Evolutionary conservation across 2,797 vertebrate species (phyloP), one percentile per base, ranked within the genome.

Genomic region (Mus spretus): DNA sequence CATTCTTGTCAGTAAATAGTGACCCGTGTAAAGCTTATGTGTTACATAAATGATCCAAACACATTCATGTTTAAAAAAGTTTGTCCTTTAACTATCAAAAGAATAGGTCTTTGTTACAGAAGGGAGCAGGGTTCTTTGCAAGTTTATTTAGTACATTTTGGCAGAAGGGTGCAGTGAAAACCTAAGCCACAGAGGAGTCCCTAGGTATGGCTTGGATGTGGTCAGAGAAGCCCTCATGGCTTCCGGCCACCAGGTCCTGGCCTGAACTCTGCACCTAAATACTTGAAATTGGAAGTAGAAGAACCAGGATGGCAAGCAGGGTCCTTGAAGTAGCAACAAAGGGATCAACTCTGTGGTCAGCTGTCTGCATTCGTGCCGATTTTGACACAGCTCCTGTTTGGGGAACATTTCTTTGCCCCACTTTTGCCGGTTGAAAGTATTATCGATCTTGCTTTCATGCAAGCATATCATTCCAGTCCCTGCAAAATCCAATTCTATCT

Each of bases 261-360:
- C 98, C 98, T 99, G 99, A 98, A 98, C 95, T 98, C 98, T 99
- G 98, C 99, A 99, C 98, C 99, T 98, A 98, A 99, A 99, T 99
- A 99, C 99, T 99, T 99, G 99, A 99, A 99, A 98, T 99, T 99
- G 99, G 99, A 99, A 99, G 98, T 99, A 99, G 99, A 98, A 98
- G 98, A 99, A 98, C 99, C 98, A 98, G 98, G 98, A 98, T 98
- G 98, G 98, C 95, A 98, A 98, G 98, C 98, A 98, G 98, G 98
- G 97, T 98, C 98, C 97, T 98, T 97, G 98, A 98, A 98, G 86
- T 82, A 86, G 74, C 61, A 98, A 37, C 24, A 83, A 86, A 74
- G 37, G 13, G 34, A 88, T 28, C 67, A 57, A 79, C 9, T 95
- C 67, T 98, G 98, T 98, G 98, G 98, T 98, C 99, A 99, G 98